Base-by-base conservation (phyloP, 2,888 invertebrate genomes). In the Andrena bucephala region DNA sequence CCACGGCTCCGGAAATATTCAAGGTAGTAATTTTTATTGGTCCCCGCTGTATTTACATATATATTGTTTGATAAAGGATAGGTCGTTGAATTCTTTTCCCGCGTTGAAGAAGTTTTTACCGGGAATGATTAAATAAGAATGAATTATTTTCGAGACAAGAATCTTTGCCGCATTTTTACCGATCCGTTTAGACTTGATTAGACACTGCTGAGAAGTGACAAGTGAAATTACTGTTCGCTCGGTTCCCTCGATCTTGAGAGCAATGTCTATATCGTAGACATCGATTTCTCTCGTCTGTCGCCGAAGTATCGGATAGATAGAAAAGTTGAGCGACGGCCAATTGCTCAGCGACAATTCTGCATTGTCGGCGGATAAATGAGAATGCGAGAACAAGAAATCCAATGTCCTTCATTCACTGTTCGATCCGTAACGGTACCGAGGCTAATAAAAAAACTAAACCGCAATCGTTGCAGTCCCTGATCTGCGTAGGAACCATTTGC, bases 211-310 rank as follows among this genome's bases (percentile, higher is more conserved):
- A 36, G 69, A 54, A 48, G 60, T 20, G 48, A 60, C 24, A 3
- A 62, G 48, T 20, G 65, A 76, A 62, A 62, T 54, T 27, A 68
- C 20, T 20, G 52, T 69, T 57, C 6, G 10, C 60, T 75, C 50
- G 52, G 50, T 78, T 65, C 52, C 62, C 24, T 20, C 24, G 66
- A 78, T 84, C 78, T 82, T 72, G 72, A 78, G 78, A 83, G 77
- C 60, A 48, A 48, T 16, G 36, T 31, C 7, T 62, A 13, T 36
- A 63, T 60, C 72, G 77, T 75, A 71, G 72, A 82, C 72, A 84
- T 82, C 85, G 84, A 87, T 87, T 87, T 87, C 84, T 84, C 82
- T 59, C n/a, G 60, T 74, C 77, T 70, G 54, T 29, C 78, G 81
- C 80, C 80, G 66, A 65, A 74, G 69, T 83, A 75, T 80, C 33